Evolutionary conservation across 2,797 vertebrate species (phyloP).

Genomic region (Nannoperca australis): DNA sequence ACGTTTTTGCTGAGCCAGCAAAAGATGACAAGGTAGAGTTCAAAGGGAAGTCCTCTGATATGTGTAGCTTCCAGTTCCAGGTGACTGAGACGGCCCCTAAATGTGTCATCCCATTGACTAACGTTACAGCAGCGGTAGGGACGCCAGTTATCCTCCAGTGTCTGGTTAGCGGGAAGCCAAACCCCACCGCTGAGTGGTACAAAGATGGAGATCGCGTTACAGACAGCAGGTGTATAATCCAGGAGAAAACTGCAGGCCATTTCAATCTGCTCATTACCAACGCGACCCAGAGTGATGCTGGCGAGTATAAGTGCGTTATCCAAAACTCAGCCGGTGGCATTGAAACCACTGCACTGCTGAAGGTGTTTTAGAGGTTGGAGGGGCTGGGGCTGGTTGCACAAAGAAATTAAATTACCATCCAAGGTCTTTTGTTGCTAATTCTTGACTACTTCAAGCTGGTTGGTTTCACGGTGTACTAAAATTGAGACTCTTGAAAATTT

Average conservation of each 20-base stretch:
- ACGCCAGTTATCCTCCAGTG: conserved; percentile 93
- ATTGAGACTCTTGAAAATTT: not conserved
- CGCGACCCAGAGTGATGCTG: conserved; percentile 87
- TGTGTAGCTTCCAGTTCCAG: conserved; percentile 94
- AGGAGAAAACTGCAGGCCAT: conserved; percentile 90
- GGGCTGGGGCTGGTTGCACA: conserved; percentile 21
- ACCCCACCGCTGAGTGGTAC: conserved; percentile 90
- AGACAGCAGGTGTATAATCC: conserved; percentile 88
- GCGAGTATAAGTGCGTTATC: conserved; percentile 93
- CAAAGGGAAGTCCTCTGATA: conserved; percentile 89
- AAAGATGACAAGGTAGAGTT: conserved; percentile 90
- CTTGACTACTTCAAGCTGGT: not conserved
- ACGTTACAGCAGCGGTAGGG: conserved; percentile 88
- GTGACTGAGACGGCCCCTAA: conserved; percentile 91
- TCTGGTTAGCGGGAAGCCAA: conserved; percentile 90
- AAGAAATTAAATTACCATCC: not conserved
- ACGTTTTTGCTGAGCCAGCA: conserved; percentile 89
- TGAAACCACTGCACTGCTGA: conserved; percentile 89
- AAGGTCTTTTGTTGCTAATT: not conserved
- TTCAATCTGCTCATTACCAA: conserved; percentile 93
- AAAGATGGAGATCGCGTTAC: conserved; percentile 88
- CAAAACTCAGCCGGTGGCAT: conserved; percentile 88
- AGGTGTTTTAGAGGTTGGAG: conserved; percentile 82
- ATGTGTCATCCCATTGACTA: conserved; percentile 90
- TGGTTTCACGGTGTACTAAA: not conserved